Evolutionary conservation across 2,888 invertebrate genomes (phyloP), one percentile per base, ranked within the genome.

Genomic region (Phlogophora meticulosa): DNA sequence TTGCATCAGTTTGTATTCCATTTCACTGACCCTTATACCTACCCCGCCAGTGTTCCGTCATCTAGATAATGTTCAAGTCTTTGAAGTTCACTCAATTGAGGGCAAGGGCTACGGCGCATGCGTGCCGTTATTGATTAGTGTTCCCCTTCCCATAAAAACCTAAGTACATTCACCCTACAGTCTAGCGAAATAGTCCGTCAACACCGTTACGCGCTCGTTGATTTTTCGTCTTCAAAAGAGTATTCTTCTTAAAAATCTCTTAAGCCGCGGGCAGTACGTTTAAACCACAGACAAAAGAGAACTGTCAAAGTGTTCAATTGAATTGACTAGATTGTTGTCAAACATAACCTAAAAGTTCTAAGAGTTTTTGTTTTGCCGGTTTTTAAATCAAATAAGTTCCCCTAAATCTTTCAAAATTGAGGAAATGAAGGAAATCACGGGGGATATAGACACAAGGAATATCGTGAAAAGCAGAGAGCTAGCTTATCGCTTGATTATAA

Each of bases 401-500:
- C 3, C 0, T 5, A 49, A 46, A n/a, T 40, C 43, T 57, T 22
- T 13, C 28, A 48, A 63, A 77, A 80, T 46, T 76, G 22, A 51
- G 22, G 87, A 88, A 84, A 95, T 95, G 95, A 95, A 93, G 80
- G 95, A 95, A 85, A 89, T 82, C 38, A 87, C 78, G n/a, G 86
- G 85, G 34, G 94, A 94, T n/a, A 83, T 97, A 7, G 97, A 98
- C 87, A 96, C 97, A 0, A 97, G 96, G 88, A 98, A 98, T 90
- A 96, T 98, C 58, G 97, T 98, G 7, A 99, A 98, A 93, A 98
- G 98, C 89, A 96, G 99, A 66, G 99, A 99, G 88, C 95, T 97
- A 76, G 96, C 99, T 51, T 99, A 99, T 88, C 97, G 98, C 65
- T 96, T 99, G 85, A 98, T 99, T 80, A 98, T 99, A 85, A 99